These are phyloP conservation scores for Macroglossus sobrinus DNA, from an alignment of 2,113 vertebrate species.

Conservation along the genomic window DNA sequence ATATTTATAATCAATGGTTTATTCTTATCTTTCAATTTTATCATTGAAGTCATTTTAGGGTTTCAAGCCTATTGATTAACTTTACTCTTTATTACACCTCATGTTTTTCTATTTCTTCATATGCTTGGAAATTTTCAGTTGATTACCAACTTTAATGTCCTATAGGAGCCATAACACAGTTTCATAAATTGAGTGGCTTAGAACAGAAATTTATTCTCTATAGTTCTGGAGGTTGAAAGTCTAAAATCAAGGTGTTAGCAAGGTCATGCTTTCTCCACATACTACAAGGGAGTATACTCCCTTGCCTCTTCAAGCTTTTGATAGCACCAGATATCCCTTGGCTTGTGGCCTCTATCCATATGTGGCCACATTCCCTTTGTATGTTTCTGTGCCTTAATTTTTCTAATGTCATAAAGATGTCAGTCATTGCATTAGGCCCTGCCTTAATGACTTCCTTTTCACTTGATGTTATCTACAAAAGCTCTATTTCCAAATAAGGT, in stretches of 20 bases:
- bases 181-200: neutral
- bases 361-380: neutral
- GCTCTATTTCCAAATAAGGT: neutral
- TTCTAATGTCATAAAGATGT: neutral
- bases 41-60: neutral
- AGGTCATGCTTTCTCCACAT: neutral
- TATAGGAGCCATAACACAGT: neutral
- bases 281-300: neutral
- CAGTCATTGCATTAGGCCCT: neutral
- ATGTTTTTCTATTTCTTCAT: neutral
- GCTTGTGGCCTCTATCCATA: neutral
- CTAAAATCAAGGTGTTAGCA: neutral
- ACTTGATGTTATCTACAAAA: neutral
- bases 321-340: neutral
- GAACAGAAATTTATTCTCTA: neutral
- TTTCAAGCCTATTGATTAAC: neutral
- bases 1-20: neutral
- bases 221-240: neutral
- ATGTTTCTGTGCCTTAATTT: neutral
- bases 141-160: neutral
- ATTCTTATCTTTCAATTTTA: neutral
- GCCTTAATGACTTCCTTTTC: neutral
- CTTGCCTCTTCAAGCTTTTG: neutral
- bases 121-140: neutral
- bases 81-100: neutral